Evolutionary conservation across 2,797 vertebrate genomes (phyloP), one percentile per base, ranked within the genome.

Genomic region (Notolepis coatsorum): DNA sequence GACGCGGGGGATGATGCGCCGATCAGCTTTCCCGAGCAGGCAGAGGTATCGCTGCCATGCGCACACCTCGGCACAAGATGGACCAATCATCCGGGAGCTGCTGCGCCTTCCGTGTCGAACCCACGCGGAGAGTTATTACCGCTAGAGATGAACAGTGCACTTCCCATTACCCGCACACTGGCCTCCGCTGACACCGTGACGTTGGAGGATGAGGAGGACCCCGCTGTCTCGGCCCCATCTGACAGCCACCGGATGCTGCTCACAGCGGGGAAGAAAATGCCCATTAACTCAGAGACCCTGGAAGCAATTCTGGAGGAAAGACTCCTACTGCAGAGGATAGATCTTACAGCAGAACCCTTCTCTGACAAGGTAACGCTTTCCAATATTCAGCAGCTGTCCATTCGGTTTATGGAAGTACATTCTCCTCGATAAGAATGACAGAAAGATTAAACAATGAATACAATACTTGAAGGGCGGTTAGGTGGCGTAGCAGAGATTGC

Each of bases 301-400:
- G 92, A 92, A 55, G 88, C 84, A 54, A 73, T 92, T 30, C 73
- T 89, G 1, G 92, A 93, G 71, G 92, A 90, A 60, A 93, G 91
- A 77, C 69, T 95, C n/a, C 87, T 80, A 2, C 79, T 82, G 0
- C 94, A 95, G 76, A 88, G 84, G 39, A 90, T 89, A 4, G 91
- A 95, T 60, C 91, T 95, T 65, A 95, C 92, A 0, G 87, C 91
- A 63, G 91, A 96, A 61, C 91, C 93, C 0, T 94, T 94, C 77
- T 94, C 93, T 51, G 92, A 94, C 71, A 92, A 94, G 89, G 92
- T 93, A 2, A 7, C 13, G 13, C 5, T 25, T 27, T 63, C 12
- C 39, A 2, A 5, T 4, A 10, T 15, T 9, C 15, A 12, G 13
- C 5, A n/a, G n/a, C n/a, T n/a, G n/a, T n/a, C n/a, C n/a, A n/a